These are phyloP conservation scores for Protobothrops flavoviridis DNA, from an alignment of 2,113 vertebrate genomes.

Conservation along the genomic window DNA sequence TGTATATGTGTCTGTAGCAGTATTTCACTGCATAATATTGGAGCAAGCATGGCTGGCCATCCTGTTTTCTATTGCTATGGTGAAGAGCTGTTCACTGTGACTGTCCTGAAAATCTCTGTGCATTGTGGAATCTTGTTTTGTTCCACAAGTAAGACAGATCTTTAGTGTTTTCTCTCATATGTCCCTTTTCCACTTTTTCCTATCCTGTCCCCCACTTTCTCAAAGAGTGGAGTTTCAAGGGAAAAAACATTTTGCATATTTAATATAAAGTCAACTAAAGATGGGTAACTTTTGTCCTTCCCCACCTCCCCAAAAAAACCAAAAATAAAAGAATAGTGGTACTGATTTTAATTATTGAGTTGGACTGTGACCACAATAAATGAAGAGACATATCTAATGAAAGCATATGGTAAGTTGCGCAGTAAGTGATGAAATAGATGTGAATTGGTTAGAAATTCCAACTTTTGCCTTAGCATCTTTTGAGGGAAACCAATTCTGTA, in stretches of 20 bases:
- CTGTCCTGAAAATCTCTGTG: neutral
- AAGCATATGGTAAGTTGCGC: neutral
- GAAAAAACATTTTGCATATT: neutral
- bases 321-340: neutral
- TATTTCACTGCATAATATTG: neutral
- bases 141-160: conserved; percentile 7
- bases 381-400: neutral
- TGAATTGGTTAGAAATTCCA: neutral
- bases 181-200: neutral
- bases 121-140: conserved; percentile 8
- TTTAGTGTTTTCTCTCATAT: conserved; percentile 7
- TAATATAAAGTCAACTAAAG: neutral
- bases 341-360: neutral
- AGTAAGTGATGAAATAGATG: neutral
- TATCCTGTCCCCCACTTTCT: neutral
- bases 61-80: conserved; percentile 13
- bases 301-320: neutral
- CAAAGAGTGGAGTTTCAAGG: neutral
- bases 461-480: neutral
- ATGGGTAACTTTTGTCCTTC: neutral
- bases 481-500: neutral
- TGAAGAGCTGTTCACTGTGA: neutral
- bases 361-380: neutral
- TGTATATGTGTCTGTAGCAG: neutral
- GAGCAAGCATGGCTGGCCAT: conserved; percentile 9